phyloP scores from a whole-genome alignment of 2,888 invertebrate genomes.

The Macrophya annulata region DNA sequence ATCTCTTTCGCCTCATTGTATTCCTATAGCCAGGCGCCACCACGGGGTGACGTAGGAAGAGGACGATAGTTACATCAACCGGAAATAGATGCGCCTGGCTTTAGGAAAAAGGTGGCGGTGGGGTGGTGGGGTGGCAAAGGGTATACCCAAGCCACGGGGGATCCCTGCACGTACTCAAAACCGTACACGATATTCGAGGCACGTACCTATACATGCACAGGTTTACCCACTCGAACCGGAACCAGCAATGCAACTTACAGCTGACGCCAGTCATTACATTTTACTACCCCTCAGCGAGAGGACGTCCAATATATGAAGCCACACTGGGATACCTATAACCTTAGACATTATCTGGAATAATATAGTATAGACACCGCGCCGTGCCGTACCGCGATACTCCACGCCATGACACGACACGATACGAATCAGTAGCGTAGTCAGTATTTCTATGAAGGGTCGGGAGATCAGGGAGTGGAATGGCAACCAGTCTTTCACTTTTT shows the following conservation, averaged over 20 bases:
- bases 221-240: conserved; percentile 47
- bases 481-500: background rate
- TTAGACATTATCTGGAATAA: conserved; percentile 53
- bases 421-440: conserved; percentile 15
- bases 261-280: conserved; percentile 56
- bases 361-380: conserved; percentile 23
- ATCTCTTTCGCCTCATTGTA: conserved; percentile 56
- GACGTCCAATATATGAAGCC: conserved; percentile 51
- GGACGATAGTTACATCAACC: conserved; percentile 53
- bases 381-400: background rate
- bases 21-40: conserved; percentile 47
- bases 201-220: conserved; percentile 50
- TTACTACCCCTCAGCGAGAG: conserved; percentile 46
- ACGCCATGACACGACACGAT: conserved; percentile 24
- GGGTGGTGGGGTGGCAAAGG: background rate
- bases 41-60: conserved; percentile 49
- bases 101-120: conserved; percentile 40
- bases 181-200: conserved; percentile 47
- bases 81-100: conserved; percentile 55
- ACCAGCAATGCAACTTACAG: conserved; percentile 55
- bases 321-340: conserved; percentile 52
- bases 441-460: conserved; percentile 6
- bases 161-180: conserved; percentile 45
- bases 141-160: conserved; percentile 33
- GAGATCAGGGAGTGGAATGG: background rate